phyloP scores from a whole-genome alignment of 1,140 invertebrate genomes.

The Pseudomyrmex gracilis region DNA sequence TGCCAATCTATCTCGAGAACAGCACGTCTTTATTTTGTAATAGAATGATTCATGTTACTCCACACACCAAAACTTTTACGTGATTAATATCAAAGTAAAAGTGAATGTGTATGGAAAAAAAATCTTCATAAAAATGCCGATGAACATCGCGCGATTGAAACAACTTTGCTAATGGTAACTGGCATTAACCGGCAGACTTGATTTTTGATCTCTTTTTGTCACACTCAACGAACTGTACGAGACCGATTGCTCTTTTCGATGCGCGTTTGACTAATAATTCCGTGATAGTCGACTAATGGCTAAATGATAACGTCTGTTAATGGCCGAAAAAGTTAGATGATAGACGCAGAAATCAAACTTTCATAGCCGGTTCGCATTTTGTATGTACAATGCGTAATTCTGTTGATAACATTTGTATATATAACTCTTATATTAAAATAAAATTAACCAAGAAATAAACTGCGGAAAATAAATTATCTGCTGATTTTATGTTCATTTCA shows the following conservation, averaged over 20 bases:
- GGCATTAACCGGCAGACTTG: not conserved
- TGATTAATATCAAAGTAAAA: constrained; percentile 23
- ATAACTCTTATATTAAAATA: not conserved
- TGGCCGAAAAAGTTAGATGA: not conserved
- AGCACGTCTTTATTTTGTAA: constrained; percentile 47
- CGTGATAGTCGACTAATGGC: not conserved
- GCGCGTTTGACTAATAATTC: not conserved
- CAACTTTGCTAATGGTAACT: not conserved
- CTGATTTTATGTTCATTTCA: not conserved
- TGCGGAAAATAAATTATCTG: too few relatives aligned
- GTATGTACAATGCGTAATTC: not conserved
- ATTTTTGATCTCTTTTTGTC: constrained; percentile 3
- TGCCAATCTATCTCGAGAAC: constrained; percentile 56
- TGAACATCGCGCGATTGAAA: not conserved
- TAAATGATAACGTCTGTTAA: not conserved
- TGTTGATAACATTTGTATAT: not conserved
- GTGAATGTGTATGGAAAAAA: not conserved
- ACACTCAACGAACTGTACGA: not conserved
- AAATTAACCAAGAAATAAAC: too few relatives aligned
- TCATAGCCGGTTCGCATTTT: not conserved
- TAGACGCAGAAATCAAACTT: not conserved
- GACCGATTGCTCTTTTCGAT: not conserved
- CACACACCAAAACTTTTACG: constrained; percentile 18
- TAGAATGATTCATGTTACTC: constrained; percentile 36
- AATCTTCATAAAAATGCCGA: not conserved